Conservation (phyloP, 2,113 vertebrate genomes). For the Ageneiosus marmoratus region DNA sequence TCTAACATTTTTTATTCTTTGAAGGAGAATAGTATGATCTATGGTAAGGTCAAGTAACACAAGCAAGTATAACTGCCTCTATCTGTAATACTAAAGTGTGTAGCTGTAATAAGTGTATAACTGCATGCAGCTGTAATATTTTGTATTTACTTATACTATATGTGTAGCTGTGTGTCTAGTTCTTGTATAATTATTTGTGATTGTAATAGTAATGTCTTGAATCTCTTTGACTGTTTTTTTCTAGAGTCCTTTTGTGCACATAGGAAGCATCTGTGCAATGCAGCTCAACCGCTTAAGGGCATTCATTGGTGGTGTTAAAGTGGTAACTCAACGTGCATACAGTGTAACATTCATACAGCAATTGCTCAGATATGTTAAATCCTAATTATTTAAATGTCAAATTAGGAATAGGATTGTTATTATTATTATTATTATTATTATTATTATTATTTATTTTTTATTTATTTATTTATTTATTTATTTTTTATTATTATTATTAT, state of each 20-base stretch:
- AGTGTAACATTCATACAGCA: background rate
- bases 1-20: too few species aligned
- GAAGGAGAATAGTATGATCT: too few species aligned
- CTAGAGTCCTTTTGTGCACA: constrained; percentile 51
- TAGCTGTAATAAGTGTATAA: background rate
- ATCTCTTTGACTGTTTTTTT: background rate
- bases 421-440: too few species aligned
- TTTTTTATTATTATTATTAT: background rate
- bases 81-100: background rate
- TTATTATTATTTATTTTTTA: too few species aligned
- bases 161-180: too few species aligned
- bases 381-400: background rate
- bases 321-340: constrained; percentile 28
- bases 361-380: background rate
- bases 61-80: background rate
- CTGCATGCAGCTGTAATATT: too few species aligned
- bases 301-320: constrained; percentile 26
- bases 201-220: background rate
- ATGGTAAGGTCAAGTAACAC: too few species aligned
- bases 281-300: constrained; percentile 32
- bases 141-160: too few species aligned
- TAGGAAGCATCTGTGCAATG: constrained; percentile 22
- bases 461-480: too few species aligned
- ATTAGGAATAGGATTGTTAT: too few species aligned
- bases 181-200: too few species aligned